These are phyloP conservation scores for Eucera pruinosa DNA, from an alignment of 2,888 invertebrate species.

Conservation along the genomic window DNA sequence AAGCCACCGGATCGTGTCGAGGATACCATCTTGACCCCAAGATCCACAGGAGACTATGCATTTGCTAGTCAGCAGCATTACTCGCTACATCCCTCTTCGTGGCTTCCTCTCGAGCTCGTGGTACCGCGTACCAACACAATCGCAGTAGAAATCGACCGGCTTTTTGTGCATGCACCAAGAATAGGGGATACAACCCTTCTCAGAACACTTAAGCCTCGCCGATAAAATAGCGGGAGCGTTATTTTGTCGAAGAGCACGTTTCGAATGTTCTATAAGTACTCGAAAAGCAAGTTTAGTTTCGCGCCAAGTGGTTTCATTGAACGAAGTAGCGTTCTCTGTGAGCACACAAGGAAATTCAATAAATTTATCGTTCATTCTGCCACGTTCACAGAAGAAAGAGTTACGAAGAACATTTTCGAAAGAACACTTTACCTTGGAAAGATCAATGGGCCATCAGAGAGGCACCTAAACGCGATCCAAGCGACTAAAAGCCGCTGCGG, in stretches of 20 bases:
- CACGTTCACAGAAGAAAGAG: background rate
- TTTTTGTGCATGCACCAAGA: conserved; percentile 11
- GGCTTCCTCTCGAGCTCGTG: conserved; percentile 3
- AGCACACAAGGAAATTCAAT: background rate
- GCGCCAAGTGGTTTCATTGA: background rate
- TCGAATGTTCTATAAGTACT: background rate
- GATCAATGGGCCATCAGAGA: conserved; percentile 15
- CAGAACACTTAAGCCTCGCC: conserved; percentile 49
- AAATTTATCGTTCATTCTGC: conserved; percentile 1
- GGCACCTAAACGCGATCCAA: background rate
- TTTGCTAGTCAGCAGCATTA: conserved; percentile 68
- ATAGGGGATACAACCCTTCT: background rate
- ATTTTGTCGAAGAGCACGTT: conserved; percentile 40
- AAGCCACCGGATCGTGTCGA: conserved; percentile 54
- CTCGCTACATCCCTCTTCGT: conserved; percentile 14
- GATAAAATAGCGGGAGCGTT: background rate
- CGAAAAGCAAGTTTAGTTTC: background rate
- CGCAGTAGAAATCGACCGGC: conserved; percentile 5
- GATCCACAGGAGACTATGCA: conserved; percentile 53
- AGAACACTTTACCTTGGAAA: background rate
- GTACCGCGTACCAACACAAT: background rate
- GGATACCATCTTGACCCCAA: conserved; percentile 71
- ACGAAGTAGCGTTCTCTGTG: background rate
- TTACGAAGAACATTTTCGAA: background rate
- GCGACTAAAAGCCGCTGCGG: background rate